Evolutionary conservation across 2,888 invertebrate genomes (phyloP).

Genomic region (Villa cingulata): DNA sequence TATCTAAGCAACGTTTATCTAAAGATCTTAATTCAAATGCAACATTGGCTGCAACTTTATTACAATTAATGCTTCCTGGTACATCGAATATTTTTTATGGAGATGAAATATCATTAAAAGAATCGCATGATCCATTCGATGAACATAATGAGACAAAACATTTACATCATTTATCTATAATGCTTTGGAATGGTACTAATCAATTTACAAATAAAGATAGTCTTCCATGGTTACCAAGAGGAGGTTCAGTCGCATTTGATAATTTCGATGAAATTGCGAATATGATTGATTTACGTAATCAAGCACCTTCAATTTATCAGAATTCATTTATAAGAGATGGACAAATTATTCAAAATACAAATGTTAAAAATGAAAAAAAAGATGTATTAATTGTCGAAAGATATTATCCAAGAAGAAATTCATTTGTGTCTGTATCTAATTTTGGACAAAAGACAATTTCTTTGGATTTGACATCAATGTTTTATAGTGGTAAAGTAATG

Average conservation of each 20-base stretch:
- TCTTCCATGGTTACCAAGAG: constrained; percentile 51
- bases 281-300: constrained; percentile 45
- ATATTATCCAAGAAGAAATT: constrained; percentile 64
- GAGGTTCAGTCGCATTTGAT: constrained; percentile 39
- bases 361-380: constrained; percentile 48
- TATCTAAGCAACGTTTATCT: constrained; percentile 43
- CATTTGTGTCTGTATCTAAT: constrained; percentile 63
- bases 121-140: constrained; percentile 42
- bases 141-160: constrained; percentile 47
- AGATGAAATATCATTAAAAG: constrained; percentile 68
- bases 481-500: constrained; percentile 51
- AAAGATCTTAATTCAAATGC: constrained; percentile 46
- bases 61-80: constrained; percentile 72
- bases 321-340: constrained; percentile 55
- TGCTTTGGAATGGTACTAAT: constrained; percentile 44
- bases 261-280: constrained; percentile 43
- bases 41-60: constrained; percentile 51
- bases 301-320: constrained; percentile 59
- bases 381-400: constrained; percentile 60
- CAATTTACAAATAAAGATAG: constrained; percentile 40
- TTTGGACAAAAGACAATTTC: constrained; percentile 46
- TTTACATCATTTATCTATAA: constrained; percentile 54
- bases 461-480: constrained; percentile 59
- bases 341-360: constrained; percentile 48
- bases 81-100: constrained; percentile 83